phyloP scores from a whole-genome alignment of 2,113 vertebrate genomes.

The Nothoprocta pentlandii region DNA sequence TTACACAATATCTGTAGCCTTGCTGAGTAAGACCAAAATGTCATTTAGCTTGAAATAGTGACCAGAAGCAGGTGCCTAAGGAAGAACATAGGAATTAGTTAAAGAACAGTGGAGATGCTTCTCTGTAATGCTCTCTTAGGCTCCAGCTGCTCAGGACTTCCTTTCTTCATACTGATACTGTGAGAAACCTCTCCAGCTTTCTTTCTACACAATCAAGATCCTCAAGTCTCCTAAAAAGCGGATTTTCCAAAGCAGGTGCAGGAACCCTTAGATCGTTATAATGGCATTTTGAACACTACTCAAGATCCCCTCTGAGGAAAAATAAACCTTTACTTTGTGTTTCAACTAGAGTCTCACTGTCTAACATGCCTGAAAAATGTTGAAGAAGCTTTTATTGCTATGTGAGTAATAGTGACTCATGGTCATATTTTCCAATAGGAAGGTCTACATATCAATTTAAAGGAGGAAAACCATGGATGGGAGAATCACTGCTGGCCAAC shows the following conservation, averaged over 20 bases:
- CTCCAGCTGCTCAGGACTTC: neutral
- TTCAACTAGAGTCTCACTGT: neutral
- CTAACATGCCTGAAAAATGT: neutral
- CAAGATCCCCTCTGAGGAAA: neutral
- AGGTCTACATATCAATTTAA: neutral
- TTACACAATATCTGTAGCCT: neutral
- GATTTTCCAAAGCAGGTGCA: neutral
- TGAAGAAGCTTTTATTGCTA: neutral
- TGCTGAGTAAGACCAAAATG: neutral
- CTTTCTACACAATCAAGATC: neutral
- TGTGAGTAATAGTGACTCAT: neutral
- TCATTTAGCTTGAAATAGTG: neutral
- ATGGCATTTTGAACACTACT: neutral
- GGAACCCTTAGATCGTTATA: neutral
- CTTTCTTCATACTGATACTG: neutral
- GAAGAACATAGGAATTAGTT: neutral
- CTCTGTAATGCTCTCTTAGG: neutral
- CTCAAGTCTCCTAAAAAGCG: neutral
- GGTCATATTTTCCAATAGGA: constrained; percentile 28
- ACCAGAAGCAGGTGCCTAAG: neutral
- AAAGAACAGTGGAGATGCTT: neutral
- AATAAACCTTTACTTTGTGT: neutral
- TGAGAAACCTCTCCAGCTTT: neutral
- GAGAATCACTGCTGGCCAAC: neutral
- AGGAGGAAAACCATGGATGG: constrained; percentile 47